phyloP scores from a whole-genome alignment of 2,797 vertebrate genomes.

The Fratercula arctica region DNA sequence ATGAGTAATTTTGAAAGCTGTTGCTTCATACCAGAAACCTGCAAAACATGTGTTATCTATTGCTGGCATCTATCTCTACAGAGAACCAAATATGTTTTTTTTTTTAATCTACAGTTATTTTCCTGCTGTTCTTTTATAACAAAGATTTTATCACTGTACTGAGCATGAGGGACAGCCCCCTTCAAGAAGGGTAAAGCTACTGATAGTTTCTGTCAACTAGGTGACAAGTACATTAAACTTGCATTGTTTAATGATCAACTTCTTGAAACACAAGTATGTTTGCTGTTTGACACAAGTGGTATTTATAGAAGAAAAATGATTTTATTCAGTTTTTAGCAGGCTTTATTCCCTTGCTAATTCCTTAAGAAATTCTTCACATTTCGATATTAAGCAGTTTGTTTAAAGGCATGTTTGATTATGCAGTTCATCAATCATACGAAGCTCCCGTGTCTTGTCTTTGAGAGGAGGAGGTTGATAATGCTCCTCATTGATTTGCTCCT shows the following conservation, averaged over 20 bases:
- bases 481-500: background rate
- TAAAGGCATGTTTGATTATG: background rate
- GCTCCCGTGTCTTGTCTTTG: background rate
- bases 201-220: background rate
- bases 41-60: background rate
- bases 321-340: background rate
- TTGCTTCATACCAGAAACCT: slow-evolving; percentile 21
- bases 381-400: background rate
- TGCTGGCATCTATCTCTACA: background rate
- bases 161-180: background rate
- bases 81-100: background rate
- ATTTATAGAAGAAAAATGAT: background rate
- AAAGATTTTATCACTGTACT: background rate
- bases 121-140: background rate
- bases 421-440: background rate
- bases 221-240: background rate
- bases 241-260: background rate
- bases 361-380: background rate
- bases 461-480: background rate
- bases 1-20: background rate
- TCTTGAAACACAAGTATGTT: background rate
- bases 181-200: background rate
- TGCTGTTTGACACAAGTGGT: background rate
- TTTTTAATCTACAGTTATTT: background rate
- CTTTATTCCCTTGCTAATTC: background rate